phyloP scores from a whole-genome alignment of 1,140 invertebrate genomes.

The Phortica variegata region DNA sequence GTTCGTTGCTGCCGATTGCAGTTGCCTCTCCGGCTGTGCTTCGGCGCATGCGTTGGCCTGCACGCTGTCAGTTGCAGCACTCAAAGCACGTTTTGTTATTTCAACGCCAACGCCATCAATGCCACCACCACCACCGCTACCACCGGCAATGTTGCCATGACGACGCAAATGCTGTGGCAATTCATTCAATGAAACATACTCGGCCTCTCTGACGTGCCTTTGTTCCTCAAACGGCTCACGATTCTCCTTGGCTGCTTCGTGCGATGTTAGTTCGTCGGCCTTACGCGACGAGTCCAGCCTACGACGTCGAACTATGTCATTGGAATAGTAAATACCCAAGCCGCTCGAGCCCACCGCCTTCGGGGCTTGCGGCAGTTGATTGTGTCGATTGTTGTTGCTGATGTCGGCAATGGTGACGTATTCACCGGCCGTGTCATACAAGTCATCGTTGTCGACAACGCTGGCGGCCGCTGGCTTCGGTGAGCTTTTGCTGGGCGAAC shows the following conservation, averaged over 20 bases:
- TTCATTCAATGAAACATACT: slow-evolving; percentile 80
- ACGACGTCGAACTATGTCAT: slow-evolving; percentile 62
- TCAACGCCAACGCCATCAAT: slow-evolving; percentile 2
- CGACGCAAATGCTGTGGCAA: slow-evolving; percentile 65
- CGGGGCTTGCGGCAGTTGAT: slow-evolving; percentile 21
- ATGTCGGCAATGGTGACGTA: slow-evolving; percentile 83
- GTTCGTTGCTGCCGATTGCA: neutral
- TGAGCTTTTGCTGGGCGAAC: slow-evolving; percentile 59
- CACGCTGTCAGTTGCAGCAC: slow-evolving; percentile 13
- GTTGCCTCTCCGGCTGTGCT: neutral
- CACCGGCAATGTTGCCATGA: slow-evolving; percentile 40
- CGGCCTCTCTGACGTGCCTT: slow-evolving; percentile 59
- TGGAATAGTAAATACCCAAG: slow-evolving; percentile 60
- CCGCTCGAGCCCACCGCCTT: slow-evolving; percentile 20
- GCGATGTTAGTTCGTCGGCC: slow-evolving; percentile 7
- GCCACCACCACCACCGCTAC: slow-evolving; percentile 1
- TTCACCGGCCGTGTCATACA: slow-evolving; percentile 69
- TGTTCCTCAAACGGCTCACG: neutral
- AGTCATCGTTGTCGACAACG: slow-evolving; percentile 48
- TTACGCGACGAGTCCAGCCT: slow-evolving; percentile 61
- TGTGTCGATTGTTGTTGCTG: slow-evolving; percentile 67
- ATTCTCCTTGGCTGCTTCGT: neutral
- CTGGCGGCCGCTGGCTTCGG: slow-evolving; percentile 32
- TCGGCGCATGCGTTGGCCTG: slow-evolving; percentile 31
- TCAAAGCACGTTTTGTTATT: neutral